Evolutionary conservation across 2,888 invertebrate genomes (phyloP).

Genomic region (Lasioglossum oenotherae): DNA sequence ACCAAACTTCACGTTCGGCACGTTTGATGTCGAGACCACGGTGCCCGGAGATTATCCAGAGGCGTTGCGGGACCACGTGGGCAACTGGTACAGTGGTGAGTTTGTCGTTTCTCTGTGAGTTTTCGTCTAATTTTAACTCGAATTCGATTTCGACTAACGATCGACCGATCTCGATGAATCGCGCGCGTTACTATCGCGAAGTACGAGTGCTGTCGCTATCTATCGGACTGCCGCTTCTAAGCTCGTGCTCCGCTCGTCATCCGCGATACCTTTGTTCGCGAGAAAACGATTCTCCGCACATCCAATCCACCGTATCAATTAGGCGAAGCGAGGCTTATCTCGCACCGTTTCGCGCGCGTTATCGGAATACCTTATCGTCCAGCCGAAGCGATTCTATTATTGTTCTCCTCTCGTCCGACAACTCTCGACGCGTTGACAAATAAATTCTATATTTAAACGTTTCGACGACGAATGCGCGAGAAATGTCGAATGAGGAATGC

Average conservation of each 20-base stretch:
- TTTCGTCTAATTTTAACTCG: slow-evolving; percentile 27
- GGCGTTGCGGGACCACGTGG: slow-evolving; percentile 84
- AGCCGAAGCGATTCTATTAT: slow-evolving; percentile 65
- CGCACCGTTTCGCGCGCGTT: slow-evolving; percentile 56
- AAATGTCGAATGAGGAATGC: too few relatives aligned
- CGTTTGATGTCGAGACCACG: slow-evolving; percentile 87
- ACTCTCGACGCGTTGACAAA: slow-evolving; percentile 46
- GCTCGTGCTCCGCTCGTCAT: background rate
- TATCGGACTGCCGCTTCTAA: background rate
- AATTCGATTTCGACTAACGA: background rate
- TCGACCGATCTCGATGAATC: slow-evolving; percentile 5
- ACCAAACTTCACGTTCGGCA: slow-evolving; percentile 84
- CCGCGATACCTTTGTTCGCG: slow-evolving; percentile 1
- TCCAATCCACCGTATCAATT: slow-evolving; percentile 63
- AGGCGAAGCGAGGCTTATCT: slow-evolving; percentile 58
- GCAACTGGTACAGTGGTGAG: slow-evolving; percentile 86
- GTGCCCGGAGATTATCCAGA: slow-evolving; percentile 76
- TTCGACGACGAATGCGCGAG: slow-evolving; percentile 25
- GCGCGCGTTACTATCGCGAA: background rate
- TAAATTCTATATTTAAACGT: slow-evolving; percentile 68
- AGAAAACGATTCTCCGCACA: slow-evolving; percentile 29
- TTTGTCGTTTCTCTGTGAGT: slow-evolving; percentile 63
- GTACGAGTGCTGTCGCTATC: background rate
- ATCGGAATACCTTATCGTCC: slow-evolving; percentile 62
- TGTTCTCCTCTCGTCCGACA: slow-evolving; percentile 52